Percentiles rank a stretch among this genome's conserved stretches.
Evolutionary conservation across 1,140 invertebrate genomes (phyloP).

Genomic region (Formica selysi): DNA sequence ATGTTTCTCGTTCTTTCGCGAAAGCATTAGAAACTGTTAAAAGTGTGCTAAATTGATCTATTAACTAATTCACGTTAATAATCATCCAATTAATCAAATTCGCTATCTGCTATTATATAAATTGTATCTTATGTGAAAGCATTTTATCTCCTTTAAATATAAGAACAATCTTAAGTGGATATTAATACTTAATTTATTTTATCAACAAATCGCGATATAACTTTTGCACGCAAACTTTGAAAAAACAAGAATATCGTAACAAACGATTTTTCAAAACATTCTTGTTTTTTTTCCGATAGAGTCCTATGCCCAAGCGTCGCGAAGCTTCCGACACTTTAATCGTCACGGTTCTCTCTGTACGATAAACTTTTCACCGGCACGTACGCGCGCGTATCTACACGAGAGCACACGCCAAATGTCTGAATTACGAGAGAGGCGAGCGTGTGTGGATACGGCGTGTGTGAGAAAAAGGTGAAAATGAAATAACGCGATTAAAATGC

Average conservation of each 20-base stretch:
- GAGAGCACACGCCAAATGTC: constrained; percentile 49
- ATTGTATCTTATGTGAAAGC: neutral
- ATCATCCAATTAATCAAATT: neutral
- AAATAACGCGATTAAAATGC: constrained; percentile 63
- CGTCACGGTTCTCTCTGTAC: constrained; percentile 14
- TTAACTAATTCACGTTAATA: constrained; percentile 6
- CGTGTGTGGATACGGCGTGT: constrained; percentile 3
- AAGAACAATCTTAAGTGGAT: neutral
- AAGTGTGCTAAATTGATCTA: constrained; percentile 31
- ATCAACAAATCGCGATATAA: neutral
- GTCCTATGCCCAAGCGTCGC: neutral
- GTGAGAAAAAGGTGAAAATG: constrained; percentile 48
- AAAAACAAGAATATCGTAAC: neutral
- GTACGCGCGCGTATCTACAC: constrained; percentile 40
- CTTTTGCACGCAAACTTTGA: neutral
- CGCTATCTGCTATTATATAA: neutral
- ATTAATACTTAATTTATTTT: neutral
- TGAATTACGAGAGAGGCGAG: constrained; percentile 32
- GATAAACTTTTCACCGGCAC: constrained; percentile 47
- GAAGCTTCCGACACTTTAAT: constrained; percentile 38
- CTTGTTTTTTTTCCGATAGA: neutral
- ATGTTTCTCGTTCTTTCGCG: neutral
- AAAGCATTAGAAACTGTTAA: constrained; percentile 28
- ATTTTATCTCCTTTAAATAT: neutral
- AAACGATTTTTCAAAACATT: neutral